These are phyloP conservation scores for Acanthisitta chloris DNA, from an alignment of 2,113 vertebrate species.

Conservation along the genomic window DNA sequence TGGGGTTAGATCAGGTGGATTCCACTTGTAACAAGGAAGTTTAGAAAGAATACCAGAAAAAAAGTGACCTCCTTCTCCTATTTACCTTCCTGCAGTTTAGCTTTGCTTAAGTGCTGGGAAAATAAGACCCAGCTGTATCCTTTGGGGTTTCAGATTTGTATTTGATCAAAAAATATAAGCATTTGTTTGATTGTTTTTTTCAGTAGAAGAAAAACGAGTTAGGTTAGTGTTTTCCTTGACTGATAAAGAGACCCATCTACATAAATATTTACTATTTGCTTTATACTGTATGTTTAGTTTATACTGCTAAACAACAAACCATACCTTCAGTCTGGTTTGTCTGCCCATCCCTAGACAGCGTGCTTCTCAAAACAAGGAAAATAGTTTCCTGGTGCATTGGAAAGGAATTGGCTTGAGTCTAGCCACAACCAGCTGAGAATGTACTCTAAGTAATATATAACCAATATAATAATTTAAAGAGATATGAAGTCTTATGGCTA, in stretches of 20 bases:
- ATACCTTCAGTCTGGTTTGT: not conserved
- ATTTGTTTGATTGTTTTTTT: not conserved
- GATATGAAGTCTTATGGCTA: not conserved
- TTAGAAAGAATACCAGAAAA: not conserved
- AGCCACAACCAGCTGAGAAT: not conserved
- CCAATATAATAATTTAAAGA: not conserved
- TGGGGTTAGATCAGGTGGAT: not conserved
- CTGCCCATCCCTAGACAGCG: not conserved
- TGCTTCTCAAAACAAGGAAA: not conserved
- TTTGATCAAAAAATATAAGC: not conserved
- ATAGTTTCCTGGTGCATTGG: not conserved
- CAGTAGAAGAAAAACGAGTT: not conserved
- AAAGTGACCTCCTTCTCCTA: not conserved
- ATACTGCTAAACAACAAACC: not conserved
- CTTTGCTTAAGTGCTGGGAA: not conserved
- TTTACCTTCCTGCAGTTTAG: not conserved
- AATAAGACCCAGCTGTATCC: not conserved
- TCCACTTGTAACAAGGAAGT: not conserved
- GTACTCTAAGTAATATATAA: not conserved
- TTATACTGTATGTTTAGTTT: not conserved
- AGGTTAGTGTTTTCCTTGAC: not conserved
- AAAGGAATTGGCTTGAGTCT: not conserved
- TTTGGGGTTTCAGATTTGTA: not conserved
- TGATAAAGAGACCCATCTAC: not conserved
- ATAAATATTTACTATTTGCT: slow-evolving; percentile 19